phyloP scores from a whole-genome alignment of 53 echinoderm and acorn worm genomes.

The Actinopyga echinites region DNA sequence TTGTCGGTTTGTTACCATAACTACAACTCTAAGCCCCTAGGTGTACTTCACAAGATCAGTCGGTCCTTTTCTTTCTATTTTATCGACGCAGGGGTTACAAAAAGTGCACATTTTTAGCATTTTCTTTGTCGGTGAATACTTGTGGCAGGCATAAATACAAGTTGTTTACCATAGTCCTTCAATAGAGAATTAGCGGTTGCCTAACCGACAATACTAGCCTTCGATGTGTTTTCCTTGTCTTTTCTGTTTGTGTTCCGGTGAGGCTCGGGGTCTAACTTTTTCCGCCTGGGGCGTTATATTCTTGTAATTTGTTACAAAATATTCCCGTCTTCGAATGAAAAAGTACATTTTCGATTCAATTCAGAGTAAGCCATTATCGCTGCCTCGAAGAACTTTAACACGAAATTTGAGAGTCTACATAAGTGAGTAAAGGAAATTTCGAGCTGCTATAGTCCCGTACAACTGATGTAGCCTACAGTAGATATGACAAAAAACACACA shows the following conservation, averaged over 20 bases:
- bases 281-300: background rate
- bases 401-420: no score
- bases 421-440: no score
- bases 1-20: no score
- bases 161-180: constrained; percentile 6
- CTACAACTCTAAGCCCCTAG: no score
- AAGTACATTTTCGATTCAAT: background rate
- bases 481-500: no score
- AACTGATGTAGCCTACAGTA: no score
- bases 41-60: no score
- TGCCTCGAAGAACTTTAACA: no score
- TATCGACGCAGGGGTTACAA: background rate
- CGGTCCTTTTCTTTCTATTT: no score
- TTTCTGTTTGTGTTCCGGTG: constrained; percentile 20
- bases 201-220: background rate
- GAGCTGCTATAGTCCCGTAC: no score
- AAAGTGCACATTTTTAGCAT: constrained; percentile 22
- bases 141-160: constrained; percentile 17
- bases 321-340: constrained; percentile 10
- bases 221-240: background rate
- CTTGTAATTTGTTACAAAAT: constrained; percentile 42
- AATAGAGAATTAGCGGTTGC: constrained; percentile 22
- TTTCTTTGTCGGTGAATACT: constrained; percentile 10
- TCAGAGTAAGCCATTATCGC: no score
- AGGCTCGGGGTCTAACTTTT: constrained; percentile 24